Evolutionary conservation across 2,797 vertebrate genomes (phyloP), one percentile per base, ranked within the genome.

Genomic region (Pseudochirops cupreus): DNA sequence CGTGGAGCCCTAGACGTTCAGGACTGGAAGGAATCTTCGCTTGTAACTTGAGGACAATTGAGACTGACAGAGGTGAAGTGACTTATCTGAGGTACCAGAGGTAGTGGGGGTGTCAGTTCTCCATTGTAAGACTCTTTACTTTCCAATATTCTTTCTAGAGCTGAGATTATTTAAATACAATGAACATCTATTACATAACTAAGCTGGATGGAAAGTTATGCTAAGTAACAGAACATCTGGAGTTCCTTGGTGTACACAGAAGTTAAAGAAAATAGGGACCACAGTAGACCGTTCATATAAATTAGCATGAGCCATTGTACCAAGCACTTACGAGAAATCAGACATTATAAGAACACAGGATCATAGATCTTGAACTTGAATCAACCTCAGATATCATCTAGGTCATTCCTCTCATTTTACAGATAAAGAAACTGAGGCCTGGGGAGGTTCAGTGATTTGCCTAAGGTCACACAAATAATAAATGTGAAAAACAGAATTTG

Each of bases 211-310:
- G 39, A 82, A 82, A 46, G 39, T 21, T 82, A 10, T 11, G 39
- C 29, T 24, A 82, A 21, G 21, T 82, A 46, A 82, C 74, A 46
- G 94, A 92, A 89, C 12, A 91, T 91, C 46, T 55, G 6, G 39
- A 82, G 31, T 91, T 97, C 90, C 59, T 90, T n/a, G 53, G 87
- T 87, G 29, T 92, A 92, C 90, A 90, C 56, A 97, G 92, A 94
- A n/a, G 50, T 91, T 54, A 74, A 95, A 50, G 91, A 67, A 92
- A 94, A 52, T 87, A 56, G 93, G 46, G 52, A 58, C 28, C 52
- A 50, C 50, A 52, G 50, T 89, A 90, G 92, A 93, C 29, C 56
- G 9, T 52, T 53, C 39, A 7, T 95, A 46, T 62, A 33, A 62
- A 67, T 90, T 90, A 93, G 24, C 55, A 57, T 28, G 90, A 50